Percentiles rank a stretch among this genome's conserved stretches.
Conservation (phyloP, 2,797 vertebrate species). For the Dermochelys coriacea region DNA sequence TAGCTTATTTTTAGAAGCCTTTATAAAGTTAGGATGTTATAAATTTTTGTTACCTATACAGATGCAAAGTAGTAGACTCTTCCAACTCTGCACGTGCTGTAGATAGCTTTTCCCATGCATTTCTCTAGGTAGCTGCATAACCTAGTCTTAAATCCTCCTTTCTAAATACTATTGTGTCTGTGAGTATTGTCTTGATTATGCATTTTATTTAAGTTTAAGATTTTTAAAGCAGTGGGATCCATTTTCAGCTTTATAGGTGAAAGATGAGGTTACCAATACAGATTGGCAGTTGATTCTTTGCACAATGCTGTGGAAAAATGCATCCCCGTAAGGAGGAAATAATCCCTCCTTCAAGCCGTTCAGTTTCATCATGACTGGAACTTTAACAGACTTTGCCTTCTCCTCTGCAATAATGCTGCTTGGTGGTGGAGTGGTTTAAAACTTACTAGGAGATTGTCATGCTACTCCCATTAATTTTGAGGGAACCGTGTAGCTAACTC, state of each 20-base stretch:
- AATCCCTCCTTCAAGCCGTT: background rate
- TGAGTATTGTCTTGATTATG: background rate
- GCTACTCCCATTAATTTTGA: background rate
- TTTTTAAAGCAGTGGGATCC: background rate
- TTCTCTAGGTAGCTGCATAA: background rate
- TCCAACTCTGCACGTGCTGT: no score
- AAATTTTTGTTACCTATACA: background rate
- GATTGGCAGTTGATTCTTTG: background rate
- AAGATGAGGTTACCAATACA: background rate
- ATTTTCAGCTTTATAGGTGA: background rate
- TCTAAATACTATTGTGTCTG: background rate
- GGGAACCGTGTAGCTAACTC: background rate
- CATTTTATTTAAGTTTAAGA: background rate
- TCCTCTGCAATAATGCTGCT: background rate
- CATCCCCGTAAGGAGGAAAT: background rate
- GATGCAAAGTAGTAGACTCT: no score
- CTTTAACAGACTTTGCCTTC: background rate
- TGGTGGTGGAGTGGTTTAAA: background rate
- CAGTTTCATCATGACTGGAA: background rate
- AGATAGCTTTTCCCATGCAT: background rate
- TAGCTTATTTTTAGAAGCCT: background rate
- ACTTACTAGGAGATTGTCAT: background rate
- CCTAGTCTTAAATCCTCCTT: background rate
- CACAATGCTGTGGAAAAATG: no score
- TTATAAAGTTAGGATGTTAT: background rate